Base-by-base conservation (phyloP, 2,797 vertebrate species). In the Xerus rutilus region DNA sequence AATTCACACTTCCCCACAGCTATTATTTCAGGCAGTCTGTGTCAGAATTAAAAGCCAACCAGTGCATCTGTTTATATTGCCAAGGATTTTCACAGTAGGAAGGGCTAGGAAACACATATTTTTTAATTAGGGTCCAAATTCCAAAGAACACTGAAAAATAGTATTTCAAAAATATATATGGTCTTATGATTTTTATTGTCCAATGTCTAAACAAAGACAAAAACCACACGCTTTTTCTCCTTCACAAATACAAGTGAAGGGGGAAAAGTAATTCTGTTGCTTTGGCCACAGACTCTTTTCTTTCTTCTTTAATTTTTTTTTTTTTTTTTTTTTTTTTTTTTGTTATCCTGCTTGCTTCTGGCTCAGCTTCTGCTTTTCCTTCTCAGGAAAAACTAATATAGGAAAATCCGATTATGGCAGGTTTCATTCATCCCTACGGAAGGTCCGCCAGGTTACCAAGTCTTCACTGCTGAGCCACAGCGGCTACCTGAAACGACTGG, bases 41-140 rank as follows among this genome's bases (percentile, higher is more conserved):
- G 81, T 93, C 98, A 98, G 98, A 98, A 98, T 97, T 97, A 98
- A 98, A 97, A 98, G 96, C 98, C 98, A 98, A 98, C 98, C 97
- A 91, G 0, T 96, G 96, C 93, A 98, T 98, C 98, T 97, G 86
- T 98, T 98, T 98, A 97, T 94, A 98, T 96, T 96, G 94, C 98
- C 96, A 97, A 98, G 93, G 95, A 97, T 98, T 98, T 98, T 98
- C 98, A 94, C 96, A 96, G 94, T 89, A 93, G 95, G 93, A 97
- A 97, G 97, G 97, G 95, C 93, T 96, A 96, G 95, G 95, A 96
- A 97, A 98, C 97, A 97, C 97, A 97, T 94, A 97, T 97, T 97
- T 98, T 98, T 97, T 86, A 98, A 97, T 97, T 96, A 97, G 93
- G 92, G 96, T 95, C 97, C 96, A 97, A 97, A 97, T 96, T 96